Evolutionary conservation across 2,888 invertebrate genomes (phyloP), one percentile per base, ranked within the genome.

Genomic region (Macrophya annulata): DNA sequence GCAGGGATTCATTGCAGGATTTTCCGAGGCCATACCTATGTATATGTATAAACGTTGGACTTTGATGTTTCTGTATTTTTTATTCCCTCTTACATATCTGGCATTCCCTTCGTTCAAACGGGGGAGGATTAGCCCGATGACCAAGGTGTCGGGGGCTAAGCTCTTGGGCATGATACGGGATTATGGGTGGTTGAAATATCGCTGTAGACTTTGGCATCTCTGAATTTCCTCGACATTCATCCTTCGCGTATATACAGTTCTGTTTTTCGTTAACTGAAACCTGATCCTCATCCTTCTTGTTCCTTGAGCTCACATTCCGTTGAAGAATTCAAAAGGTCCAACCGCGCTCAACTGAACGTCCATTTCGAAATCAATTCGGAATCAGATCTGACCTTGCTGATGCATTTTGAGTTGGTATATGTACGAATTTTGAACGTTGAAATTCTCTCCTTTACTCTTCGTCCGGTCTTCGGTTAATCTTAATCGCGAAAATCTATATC

Each of bases 151-250:
- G 90, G 89, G 89, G 90, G 89, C 72, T 92, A 91, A 92, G 90
- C 91, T 88, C 86, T 87, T 51, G 87, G 88, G 87, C 90, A 90
- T 92, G 92, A 92, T 92, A 92, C 88, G 89, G 91, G 90, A 92
- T 92, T 92, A 92, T 88, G 88, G 89, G 87, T 89, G 90, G 88
- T 90, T 91, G 92, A 91, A 91, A 91, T 92, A 91, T 91, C 88
- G 86, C 87, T 84, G 25, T 51, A 65, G 37, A 84, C 81, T 84
- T 68, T 43, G 55, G 45, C 84, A 81, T 86, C 81, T 79, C 84
- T 81, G 82, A 85, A 79, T 86, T 85, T 31, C 51, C 83, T 71
- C 62, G 15, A 10, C 10, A 40, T n/a, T 59, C 43, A 15, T 2
- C 51, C 83, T n/a, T 31, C 48, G 43, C 43, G 9, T 31, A 25